phyloP scores from a whole-genome alignment of 2,113 vertebrate species.

The Serinus canaria region DNA sequence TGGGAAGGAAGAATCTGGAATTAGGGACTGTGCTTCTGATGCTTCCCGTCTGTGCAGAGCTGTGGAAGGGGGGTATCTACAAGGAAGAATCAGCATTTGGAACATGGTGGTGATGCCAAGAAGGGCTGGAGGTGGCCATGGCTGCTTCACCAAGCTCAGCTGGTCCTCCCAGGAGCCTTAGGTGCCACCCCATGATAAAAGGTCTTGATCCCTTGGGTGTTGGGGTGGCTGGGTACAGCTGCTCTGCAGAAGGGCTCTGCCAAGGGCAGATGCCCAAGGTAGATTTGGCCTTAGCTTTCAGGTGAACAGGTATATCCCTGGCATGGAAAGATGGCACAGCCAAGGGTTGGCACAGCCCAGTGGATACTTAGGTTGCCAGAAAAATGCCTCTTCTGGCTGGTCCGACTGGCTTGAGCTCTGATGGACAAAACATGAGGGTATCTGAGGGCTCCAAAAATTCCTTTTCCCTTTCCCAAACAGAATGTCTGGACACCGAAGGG shows the following conservation, averaged over 20 bases:
- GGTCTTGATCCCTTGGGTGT: accelerated
- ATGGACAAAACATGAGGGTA: background rate
- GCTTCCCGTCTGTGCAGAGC: accelerated
- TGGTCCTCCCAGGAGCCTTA: background rate
- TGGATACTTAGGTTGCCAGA: background rate
- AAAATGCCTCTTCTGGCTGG: background rate
- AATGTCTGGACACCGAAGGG: background rate
- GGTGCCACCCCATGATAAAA: background rate
- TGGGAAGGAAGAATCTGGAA: background rate
- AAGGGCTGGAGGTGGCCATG: background rate
- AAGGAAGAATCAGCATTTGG: background rate
- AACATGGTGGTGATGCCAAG: background rate
- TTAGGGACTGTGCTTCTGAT: background rate
- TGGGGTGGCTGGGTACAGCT: background rate
- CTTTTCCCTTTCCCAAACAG: background rate
- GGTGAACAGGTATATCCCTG: background rate
- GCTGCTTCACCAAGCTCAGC: background rate
- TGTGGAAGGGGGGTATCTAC: accelerated
- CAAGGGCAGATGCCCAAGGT: background rate
- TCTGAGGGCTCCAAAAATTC: background rate
- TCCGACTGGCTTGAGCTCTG: accelerated
- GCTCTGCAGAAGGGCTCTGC: background rate
- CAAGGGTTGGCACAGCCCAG: background rate
- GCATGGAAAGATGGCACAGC: background rate
- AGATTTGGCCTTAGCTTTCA: background rate